phyloP scores from a whole-genome alignment of 1,140 invertebrate species.

The Saccostrea echinata region DNA sequence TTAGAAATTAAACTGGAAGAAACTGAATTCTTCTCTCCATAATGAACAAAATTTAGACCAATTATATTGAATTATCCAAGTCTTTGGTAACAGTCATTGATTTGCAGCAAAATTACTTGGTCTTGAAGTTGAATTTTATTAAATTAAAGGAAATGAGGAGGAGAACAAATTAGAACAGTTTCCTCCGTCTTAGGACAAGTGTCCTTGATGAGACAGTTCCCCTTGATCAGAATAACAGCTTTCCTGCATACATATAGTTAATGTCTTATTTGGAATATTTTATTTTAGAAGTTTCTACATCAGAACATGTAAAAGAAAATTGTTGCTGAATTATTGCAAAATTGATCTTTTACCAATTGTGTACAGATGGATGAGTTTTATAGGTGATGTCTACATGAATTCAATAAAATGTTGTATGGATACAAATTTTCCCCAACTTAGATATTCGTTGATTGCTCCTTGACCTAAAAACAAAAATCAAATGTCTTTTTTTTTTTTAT shows the following conservation, averaged over 20 bases:
- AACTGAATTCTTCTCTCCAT: background rate
- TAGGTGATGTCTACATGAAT: too few relatives aligned
- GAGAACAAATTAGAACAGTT: background rate
- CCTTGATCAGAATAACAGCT: background rate
- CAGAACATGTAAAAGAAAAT: background rate
- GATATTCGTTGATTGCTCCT: too few relatives aligned
- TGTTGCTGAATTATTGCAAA: background rate
- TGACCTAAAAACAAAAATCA: too few relatives aligned
- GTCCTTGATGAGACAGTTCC: background rate
- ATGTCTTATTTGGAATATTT: background rate
- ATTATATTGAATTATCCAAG: background rate
- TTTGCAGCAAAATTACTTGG: background rate
- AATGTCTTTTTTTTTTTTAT: too few relatives aligned
- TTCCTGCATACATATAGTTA: too few relatives aligned
- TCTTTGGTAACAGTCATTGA: background rate
- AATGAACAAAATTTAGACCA: slow-evolving; percentile 9
- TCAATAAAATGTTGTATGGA: too few relatives aligned
- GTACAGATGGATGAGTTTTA: too few relatives aligned
- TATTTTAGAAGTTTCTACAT: background rate
- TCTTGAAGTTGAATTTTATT: slow-evolving; percentile 3
- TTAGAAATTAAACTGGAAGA: background rate
- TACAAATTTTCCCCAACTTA: too few relatives aligned
- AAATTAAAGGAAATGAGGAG: background rate
- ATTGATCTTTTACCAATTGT: background rate
- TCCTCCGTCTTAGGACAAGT: background rate